These are phyloP conservation scores for Torymus aiolomorphi DNA, from an alignment of 2,888 invertebrate species.

Conservation along the genomic window DNA sequence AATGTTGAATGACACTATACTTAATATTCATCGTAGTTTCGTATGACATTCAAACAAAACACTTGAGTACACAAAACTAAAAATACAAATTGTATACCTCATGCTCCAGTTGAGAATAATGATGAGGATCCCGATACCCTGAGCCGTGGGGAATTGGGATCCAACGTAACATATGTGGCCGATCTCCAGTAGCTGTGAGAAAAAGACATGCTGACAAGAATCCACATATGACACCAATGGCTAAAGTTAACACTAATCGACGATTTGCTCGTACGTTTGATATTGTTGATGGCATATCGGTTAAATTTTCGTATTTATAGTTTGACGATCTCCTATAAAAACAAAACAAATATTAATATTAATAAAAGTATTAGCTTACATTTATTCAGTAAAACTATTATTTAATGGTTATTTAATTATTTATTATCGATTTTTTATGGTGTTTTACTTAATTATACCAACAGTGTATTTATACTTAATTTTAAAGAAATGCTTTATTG, in stretches of 20 bases:
- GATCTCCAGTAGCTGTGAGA: constrained; percentile 79
- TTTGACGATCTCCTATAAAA: constrained; percentile 19
- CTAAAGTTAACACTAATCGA: constrained; percentile 83
- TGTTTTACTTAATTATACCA: no score
- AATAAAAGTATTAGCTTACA: neutral
- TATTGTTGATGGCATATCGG: constrained; percentile 43
- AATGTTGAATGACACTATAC: no score
- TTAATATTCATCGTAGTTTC: no score
- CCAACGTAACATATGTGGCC: constrained; percentile 78
- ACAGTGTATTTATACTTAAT: no score
- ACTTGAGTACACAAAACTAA: no score
- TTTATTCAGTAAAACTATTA: no score
- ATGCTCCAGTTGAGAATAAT: constrained; percentile 71
- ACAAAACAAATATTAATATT: neutral
- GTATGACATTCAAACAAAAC: no score
- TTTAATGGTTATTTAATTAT: no score
- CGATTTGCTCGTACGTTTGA: constrained; percentile 76
- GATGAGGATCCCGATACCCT: constrained; percentile 71
- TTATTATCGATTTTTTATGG: no score
- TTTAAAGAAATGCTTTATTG: no score
- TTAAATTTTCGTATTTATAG: constrained; percentile 30
- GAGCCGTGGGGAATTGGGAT: constrained; percentile 65
- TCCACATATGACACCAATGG: constrained; percentile 85
- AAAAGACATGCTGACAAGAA: constrained; percentile 87
- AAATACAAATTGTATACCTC: constrained; percentile 63